A percentile compares a stretch with the other conserved stretches of the same genome.
Conservation (phyloP, 1,140 invertebrate genomes). For the Drosophila pseudoananassae region DNA sequence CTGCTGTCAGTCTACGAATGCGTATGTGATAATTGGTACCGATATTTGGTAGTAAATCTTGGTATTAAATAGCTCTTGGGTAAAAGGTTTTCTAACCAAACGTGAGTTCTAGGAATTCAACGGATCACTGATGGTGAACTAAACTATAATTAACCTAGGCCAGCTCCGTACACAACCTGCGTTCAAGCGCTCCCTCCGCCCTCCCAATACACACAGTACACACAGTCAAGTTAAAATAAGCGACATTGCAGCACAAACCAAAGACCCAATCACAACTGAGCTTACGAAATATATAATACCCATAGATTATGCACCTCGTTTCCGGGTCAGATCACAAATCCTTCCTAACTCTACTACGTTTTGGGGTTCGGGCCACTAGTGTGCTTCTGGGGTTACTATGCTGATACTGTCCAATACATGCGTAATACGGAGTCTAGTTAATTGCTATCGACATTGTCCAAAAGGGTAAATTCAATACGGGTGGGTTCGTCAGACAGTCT, state of each 20-base stretch:
- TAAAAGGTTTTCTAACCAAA: not conserved
- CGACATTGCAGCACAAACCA: constrained; percentile 2
- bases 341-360: constrained; percentile 27
- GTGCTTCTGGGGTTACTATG: constrained; percentile 1
- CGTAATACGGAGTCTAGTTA: constrained; percentile 9
- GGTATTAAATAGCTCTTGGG: constrained; percentile 12
- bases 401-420: not conserved
- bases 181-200: constrained; percentile 7
- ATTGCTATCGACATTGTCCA: constrained; percentile 11
- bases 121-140: constrained; percentile 6
- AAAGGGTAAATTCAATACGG: constrained; percentile 15
- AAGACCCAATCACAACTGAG: constrained; percentile 1
- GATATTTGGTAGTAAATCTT: not conserved
- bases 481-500: constrained; percentile 38
- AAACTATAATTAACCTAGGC: constrained; percentile 49
- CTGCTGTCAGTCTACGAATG: constrained; percentile 79
- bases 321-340: constrained; percentile 13
- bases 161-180: constrained; percentile 56
- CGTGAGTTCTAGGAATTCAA: constrained; percentile 1
- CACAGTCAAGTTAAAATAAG: constrained; percentile 11
- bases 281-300: constrained; percentile 57
- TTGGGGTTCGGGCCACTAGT: not conserved
- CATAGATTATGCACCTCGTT: constrained; percentile 34
- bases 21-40: constrained; percentile 38
- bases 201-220: constrained; percentile 9